Conservation (phyloP, 2,888 invertebrate species). For the Balanococcus diminutus region DNA sequence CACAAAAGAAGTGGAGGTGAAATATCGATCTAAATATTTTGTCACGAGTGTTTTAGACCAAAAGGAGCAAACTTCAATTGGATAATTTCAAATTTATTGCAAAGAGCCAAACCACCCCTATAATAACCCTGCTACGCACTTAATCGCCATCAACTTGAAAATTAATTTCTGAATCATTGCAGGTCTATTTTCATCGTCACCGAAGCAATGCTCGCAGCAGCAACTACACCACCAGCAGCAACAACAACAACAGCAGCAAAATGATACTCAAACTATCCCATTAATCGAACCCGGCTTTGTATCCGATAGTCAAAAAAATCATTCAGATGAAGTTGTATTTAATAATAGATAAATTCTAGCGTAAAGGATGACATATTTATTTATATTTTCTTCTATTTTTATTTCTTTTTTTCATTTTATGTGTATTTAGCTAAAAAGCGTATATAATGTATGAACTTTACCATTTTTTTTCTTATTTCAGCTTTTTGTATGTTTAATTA, state of each 20-base stretch:
- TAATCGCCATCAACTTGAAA: too few relatives aligned
- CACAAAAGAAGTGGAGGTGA: too few relatives aligned
- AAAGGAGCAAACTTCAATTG: too few relatives aligned
- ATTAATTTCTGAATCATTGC: too few relatives aligned
- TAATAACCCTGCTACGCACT: too few relatives aligned
- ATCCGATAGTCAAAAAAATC: slow-evolving; percentile 29
- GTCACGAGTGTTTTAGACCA: too few relatives aligned
- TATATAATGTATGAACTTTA: slow-evolving; percentile 28
- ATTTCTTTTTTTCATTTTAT: neutral
- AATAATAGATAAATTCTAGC: slow-evolving; percentile 8
- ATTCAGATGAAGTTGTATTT: slow-evolving; percentile 6
- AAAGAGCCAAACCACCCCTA: too few relatives aligned
- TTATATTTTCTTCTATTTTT: neutral
- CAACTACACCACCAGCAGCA: neutral
- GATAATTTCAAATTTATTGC: too few relatives aligned
- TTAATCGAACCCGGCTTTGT: neutral
- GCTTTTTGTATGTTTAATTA: slow-evolving; percentile 36
- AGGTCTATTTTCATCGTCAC: slow-evolving; percentile 48
- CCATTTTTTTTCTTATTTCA: slow-evolving; percentile 28
- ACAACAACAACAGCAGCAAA: slow-evolving; percentile 9
- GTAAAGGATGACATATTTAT: neutral
- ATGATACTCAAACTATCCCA: slow-evolving; percentile 2
- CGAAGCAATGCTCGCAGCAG: slow-evolving; percentile 45
- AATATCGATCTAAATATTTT: too few relatives aligned
- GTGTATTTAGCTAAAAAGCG: slow-evolving; percentile 34